A percentile compares a stretch with the other conserved stretches of the same genome.
Evolutionary conservation across 2,888 invertebrate genomes (phyloP).

Genomic region (Embidobia sp.): DNA sequence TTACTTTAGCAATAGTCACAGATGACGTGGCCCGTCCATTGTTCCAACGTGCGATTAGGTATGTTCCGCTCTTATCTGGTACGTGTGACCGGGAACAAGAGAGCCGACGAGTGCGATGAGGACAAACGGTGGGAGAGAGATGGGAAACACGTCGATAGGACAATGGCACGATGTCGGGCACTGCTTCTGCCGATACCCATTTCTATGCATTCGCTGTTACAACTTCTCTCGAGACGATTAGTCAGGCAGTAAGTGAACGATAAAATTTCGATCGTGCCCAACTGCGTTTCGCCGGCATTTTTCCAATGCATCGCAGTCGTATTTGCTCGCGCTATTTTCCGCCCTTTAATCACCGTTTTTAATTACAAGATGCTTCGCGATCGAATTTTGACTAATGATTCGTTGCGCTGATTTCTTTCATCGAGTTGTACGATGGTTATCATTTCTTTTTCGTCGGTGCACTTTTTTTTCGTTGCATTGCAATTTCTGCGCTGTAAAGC

Average conservation of each 20-base stretch:
- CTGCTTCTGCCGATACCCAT: conserved; percentile 45
- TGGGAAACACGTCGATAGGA: conserved; percentile 44
- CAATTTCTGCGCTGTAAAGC: too few relatives aligned
- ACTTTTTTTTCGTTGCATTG: too few relatives aligned
- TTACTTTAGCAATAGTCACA: conserved; percentile 78
- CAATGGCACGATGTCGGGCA: conserved; percentile 52
- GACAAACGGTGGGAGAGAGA: conserved; percentile 8
- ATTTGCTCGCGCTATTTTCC: conserved; percentile 34
- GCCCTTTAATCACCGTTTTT: conserved; percentile 32
- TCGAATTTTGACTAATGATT: conserved; percentile 27
- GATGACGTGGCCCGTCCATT: conserved; percentile 77
- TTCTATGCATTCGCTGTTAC: conserved; percentile 59
- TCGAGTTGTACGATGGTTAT: conserved; percentile 5
- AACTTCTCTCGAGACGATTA: conserved; percentile 60
- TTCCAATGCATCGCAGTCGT: conserved; percentile 17
- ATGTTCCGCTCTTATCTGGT: conserved; percentile 71
- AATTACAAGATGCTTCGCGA: conserved; percentile 30
- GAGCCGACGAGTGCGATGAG: conserved; percentile 33
- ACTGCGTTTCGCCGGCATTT: conserved; percentile 17
- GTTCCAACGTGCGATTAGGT: conserved; percentile 78
- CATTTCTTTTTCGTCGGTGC: not conserved
- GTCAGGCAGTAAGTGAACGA: conserved; percentile 49
- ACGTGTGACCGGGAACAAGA: conserved; percentile 50
- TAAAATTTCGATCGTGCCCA: conserved; percentile 36
- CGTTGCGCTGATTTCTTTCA: conserved; percentile 12